Evolutionary conservation across 2,888 invertebrate species (phyloP).

Genomic region (Pammene fasciana): DNA sequence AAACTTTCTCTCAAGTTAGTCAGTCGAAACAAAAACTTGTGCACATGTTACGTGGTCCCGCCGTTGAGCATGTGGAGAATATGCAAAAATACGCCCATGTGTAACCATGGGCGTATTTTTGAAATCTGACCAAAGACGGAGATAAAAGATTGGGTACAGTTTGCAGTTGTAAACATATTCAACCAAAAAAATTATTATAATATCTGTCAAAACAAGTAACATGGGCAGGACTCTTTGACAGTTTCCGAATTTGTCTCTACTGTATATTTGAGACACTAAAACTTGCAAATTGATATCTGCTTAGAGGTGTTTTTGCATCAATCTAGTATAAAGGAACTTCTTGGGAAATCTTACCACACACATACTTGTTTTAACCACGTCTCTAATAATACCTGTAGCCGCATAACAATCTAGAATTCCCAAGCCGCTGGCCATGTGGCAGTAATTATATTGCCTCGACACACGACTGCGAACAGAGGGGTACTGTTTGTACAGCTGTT

Average conservation of each 20-base stretch:
- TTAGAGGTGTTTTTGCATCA: not conserved
- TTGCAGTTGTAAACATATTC: not conserved
- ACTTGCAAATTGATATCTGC: not conserved
- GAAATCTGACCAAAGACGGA: too few species aligned
- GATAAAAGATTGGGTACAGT: too few species aligned
- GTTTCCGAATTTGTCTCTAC: not conserved
- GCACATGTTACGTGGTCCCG: slow-evolving; percentile 23
- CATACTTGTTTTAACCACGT: not conserved
- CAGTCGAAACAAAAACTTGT: slow-evolving; percentile 30
- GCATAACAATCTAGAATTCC: slow-evolving; percentile 20
- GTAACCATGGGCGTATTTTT: too few species aligned
- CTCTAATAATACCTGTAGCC: slow-evolving; percentile 17
- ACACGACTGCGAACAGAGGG: slow-evolving; percentile 13
- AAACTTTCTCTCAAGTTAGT: slow-evolving; percentile 41
- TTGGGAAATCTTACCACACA: slow-evolving; percentile 7
- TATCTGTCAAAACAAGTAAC: not conserved
- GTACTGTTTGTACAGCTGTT: slow-evolving; percentile 13
- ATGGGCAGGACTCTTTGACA: not conserved
- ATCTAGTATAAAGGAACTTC: not conserved
- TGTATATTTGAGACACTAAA: too few species aligned
- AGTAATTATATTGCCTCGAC: slow-evolving; percentile 21
- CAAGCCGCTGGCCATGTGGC: slow-evolving; percentile 18
- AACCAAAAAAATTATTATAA: not conserved
- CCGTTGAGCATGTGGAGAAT: slow-evolving; percentile 9
- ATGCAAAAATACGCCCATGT: slow-evolving; percentile 2